Evolutionary conservation across 2,888 invertebrate species (phyloP), one percentile per base, ranked within the genome.

Genomic region (Metallyticus violacea): DNA sequence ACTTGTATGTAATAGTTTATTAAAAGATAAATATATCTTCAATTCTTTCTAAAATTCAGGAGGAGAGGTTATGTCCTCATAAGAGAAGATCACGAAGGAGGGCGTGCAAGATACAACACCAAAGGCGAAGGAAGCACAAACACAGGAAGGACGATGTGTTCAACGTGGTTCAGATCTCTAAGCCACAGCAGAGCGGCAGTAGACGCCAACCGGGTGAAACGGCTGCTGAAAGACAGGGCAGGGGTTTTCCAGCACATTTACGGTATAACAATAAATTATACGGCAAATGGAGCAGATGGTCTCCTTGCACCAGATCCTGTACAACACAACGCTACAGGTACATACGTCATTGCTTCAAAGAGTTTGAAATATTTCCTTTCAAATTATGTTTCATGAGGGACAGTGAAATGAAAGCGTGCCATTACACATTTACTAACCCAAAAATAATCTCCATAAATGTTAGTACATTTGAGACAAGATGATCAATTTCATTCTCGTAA

Each of bases 231-330:
- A 26, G 29, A 22, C 6, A n/a, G 15, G 62, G 62, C 29, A 80
- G 77, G 30, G 80, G 27, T 0, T 15, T 62, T 80, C 28, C 40
- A 30, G 26, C n/a, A 4, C 26, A 62, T 25, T 7, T 30, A 28
- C 4, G 27, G 9, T 85, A 85, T 76, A 82, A 85, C 28, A 82
- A 15, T 79, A 85, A 85, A 26, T 77, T 84, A 22, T 96, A 95
- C 90, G 95, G 95, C 1, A 94, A 94, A 89, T 98, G 98, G 98
- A 95, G 96, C 77, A 92, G 94, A 40, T 98, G 98, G 98, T 95
- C 96, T 0, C 92, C 94, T 15, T 98, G 98, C 90, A 95, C 96
- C 0, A 93, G 94, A 88, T 94, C 95, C 89, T 98, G 98, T 91
- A 95, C 95, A 26, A 97, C 97, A 2, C 93, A 95, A 77, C 93